Evolutionary conservation across 92 coral and sea anemone genomes (phyloP), one percentile per base, ranked within the genome.

Genomic region (Parazoanthus swiftii): DNA sequence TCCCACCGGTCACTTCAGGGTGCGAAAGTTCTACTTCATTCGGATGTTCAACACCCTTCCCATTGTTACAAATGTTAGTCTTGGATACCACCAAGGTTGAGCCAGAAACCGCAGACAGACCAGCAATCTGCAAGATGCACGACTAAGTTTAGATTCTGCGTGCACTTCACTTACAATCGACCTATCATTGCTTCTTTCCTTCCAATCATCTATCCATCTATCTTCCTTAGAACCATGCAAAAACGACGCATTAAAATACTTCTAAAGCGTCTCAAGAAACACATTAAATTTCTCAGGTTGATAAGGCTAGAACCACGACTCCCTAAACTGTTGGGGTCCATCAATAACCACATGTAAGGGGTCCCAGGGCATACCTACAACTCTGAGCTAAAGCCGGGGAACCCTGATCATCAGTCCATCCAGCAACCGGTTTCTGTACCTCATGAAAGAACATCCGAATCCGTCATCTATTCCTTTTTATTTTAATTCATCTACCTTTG

Each of bases 11-110:
- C 2, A 88, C 91, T 10, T 86, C 37, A 23, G 88, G 70, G 75
- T 85, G 79, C 35, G 86, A 43, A 43, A 84, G 65, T 44, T 84
- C 70, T 23, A 65, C 80, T 7, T 50, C 88, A 21, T 67, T 80
- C 59, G 56, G 29, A 11, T 88, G 86, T 25, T 83, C 66, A 71
- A 84, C 56, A 44, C 70, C 90, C 29, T 78, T 73, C 8, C 97
- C 97, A 89, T 93, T 93, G 88, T 94, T 90, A 88, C 88, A 89
- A 51, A 94, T 88, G 36, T 94, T 93, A 75, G 89, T 89, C 82
- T 91, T 91, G 78, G 90, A 84, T 59, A 94, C 79, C 63, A 89
- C 89, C 50, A 93, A 86, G 76, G 73, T 80, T 66, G 94, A 89
- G 18, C 92, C 93, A 20, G 88, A 71, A 80, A 75, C 88, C n/a